phyloP scores from a whole-genome alignment of 2,113 vertebrate species.

The Engraulis encrasicolus region DNA sequence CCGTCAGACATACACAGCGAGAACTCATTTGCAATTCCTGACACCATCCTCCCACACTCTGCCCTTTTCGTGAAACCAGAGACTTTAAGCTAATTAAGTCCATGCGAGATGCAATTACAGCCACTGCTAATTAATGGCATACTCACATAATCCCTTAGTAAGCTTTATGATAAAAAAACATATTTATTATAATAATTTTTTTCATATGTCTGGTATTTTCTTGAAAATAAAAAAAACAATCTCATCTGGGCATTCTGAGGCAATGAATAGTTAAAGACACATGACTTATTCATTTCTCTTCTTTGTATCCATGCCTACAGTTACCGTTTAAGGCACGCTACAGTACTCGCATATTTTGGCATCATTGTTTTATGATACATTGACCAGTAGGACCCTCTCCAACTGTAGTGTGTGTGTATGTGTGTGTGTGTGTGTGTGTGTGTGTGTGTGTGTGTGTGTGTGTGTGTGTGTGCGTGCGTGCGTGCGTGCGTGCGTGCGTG shows the following conservation, averaged over 20 bases:
- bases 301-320: not conserved
- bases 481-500: not conserved
- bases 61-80: conserved; percentile 51
- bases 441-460: not conserved
- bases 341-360: not conserved
- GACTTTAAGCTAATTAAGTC: conserved; percentile 65
- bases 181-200: not conserved
- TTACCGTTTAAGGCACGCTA: not conserved
- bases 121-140: conserved; percentile 58
- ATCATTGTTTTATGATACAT: not conserved
- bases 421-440: not conserved
- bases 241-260: not conserved
- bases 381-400: not conserved
- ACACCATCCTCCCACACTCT: conserved; percentile 57
- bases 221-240: not conserved
- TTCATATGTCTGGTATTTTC: not conserved
- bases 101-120: conserved; percentile 58
- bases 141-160: conserved; percentile 41
- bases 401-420: too few species aligned
- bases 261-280: not conserved
- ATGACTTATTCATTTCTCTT: not conserved
- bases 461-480: not conserved
- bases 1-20: not conserved
- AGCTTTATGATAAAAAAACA: too few species aligned
- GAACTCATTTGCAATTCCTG: conserved; percentile 63